Base-by-base conservation (phyloP, 2,797 vertebrate species). In the Tenualosa thibaudeaui region DNA sequence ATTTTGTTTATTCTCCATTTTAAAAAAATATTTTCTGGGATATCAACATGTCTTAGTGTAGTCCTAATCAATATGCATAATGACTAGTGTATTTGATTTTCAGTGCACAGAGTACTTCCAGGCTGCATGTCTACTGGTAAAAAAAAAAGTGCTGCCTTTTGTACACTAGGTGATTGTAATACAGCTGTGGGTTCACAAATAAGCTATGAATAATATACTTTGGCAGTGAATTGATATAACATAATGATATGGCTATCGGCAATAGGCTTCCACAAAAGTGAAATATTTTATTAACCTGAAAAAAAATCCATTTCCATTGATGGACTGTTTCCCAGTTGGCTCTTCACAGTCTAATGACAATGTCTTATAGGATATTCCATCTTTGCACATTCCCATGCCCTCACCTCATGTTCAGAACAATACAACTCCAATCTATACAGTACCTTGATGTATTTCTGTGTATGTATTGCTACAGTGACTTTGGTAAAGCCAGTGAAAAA, bases 401-500 rank as follows among this genome's bases (percentile, higher is more conserved):
- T 71, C 12, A 15, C 68, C 31, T 31, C 37, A 17, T 43, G 15
- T 17, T 78, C 17, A 43, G 5, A 78, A 78, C 19, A 75, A 75
- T 78, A 40, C 68, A 78, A 10, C 26, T 8, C 37, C 13, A 19
- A 75, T 37, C 37, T 75, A 75, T 78, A 78, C 71, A 46, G 71
- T 78, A 78, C 37, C 37, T 78, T 78, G 15, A 78, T 78, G 71
- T 78, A 40, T 43, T 78, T 78, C 65, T 78, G 19, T 78, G 71
- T 51, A 51, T 78, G 40, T 78, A 78, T 75, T 78, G 71, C 71
- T 78, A 43, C 71, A 78, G 71, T 78, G 71, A 78, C 46, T 78
- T 78, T 78, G 71, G 71, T 78, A n/a, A 37, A 22, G 71, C 40
- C 40, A 40, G 40, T 46, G 37, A 17, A 17, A 43, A 9, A 78